Base-by-base conservation (phyloP, 2,888 invertebrate species). In the Gastracanthus pulcherrimus region DNA sequence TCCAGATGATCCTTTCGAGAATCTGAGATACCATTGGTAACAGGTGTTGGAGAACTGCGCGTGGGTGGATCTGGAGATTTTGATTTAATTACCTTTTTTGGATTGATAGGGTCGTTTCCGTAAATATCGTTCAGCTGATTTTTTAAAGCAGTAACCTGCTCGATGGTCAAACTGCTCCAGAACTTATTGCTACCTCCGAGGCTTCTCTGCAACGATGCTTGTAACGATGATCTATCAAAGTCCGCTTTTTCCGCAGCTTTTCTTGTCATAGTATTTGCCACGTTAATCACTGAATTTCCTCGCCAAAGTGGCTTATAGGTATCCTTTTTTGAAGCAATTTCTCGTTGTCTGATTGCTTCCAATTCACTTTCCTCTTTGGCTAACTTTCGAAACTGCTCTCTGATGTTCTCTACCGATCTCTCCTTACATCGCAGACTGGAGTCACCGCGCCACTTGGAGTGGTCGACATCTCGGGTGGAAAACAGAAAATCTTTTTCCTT, bases 361-460 rank as follows among this genome's bases (percentile, higher is more conserved):
- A 91, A 82, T 85, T 94, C 92, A 45, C 90, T 92, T 85, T 85
- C 93, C 83, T 93, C 93, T 16, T 93, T 92, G 69, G 94, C 92
- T 79, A 95, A 92, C 87, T 94, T 94, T 87, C 95, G 94, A 87
- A 97, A 96, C 87, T 95, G 95, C 83, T 95, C 95, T 86, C 95
- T 95, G 11, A 98, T 93, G 91, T 98, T 96, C 90, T 97, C 96
- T 0, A 98, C 97, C 0, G 98, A 97, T 89, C 96, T 96, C 89
- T 97, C 97, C 90, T 96, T 97, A 51, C 95, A 94, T 87, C 96
- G 93, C 48, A 98, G 92, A 0, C 97, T 96, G 34, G 93, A 93
- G 76, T 95, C 94, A 41, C 94, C 94, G 83, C 94, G 94, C 98
- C 98, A 98, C 83, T 95, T 94, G 64, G 95, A 93, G 67, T 95